Evolutionary conservation across 2,113 vertebrate species (phyloP), one percentile per base, ranked within the genome.

Genomic region (Smithornis capensis): DNA sequence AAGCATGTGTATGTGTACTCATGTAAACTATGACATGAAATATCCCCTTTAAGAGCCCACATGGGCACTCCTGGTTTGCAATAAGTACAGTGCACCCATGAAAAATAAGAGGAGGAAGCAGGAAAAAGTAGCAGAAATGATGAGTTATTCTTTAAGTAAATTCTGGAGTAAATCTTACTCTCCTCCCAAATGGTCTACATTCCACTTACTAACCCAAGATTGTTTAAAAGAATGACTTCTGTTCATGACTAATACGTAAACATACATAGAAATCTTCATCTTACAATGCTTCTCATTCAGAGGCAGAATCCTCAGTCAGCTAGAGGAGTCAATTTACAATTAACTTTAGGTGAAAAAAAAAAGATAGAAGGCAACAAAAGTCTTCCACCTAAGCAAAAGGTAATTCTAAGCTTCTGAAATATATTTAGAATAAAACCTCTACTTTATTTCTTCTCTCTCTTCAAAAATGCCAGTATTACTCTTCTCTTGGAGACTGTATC

Each of bases 71-170:
- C 62, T 47, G 59, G 52, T 38, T 84, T 63, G 33, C 18, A 67
- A 12, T 15, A 85, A 47, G 5, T 21, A 67, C 9, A 75, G 56
- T 0, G 0, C 44, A 82, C 1, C 3, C 64, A 57, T 10, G 31
- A 27, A 87, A 89, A 89, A 29, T 25, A 25, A 65, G n/a, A 62
- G 53, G 56, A 65, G 49, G 12, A 49, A 83, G n/a, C 28, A 84
- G 6, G 27, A 90, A 70, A 14, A 59, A 64, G 17, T 3, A 71
- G 60, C 7, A 76, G 25, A 89, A 95, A 69, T 2, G 0, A 29
- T 14, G 22, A 88, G 75, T 15, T 52, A 42, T 42, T 67, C 9
- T 53, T 75, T 42, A 59, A 79, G 47, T 37, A 74, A 83, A 67
- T 12, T 44, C 2, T 12, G 42, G 8, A 33, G 13, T 69, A 88